phyloP scores from a whole-genome alignment of 37 sponge, comb jelly and placozoan genomes.

The Ephydatia muelleri region DNA sequence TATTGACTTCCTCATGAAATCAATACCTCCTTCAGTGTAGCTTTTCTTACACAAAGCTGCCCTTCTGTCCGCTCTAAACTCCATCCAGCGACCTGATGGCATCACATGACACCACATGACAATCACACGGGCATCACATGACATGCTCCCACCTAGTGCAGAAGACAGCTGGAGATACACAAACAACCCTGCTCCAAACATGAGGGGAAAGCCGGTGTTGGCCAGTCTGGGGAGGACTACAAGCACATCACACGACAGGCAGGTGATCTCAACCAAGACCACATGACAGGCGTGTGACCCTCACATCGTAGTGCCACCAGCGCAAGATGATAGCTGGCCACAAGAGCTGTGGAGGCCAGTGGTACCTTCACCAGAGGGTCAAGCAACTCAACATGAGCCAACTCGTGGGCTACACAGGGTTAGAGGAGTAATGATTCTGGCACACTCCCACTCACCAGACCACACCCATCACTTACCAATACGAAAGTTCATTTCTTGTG shows the following conservation, averaged over 20 bases:
- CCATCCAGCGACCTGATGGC: slow-evolving; percentile 50
- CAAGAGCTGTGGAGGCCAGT: slow-evolving; percentile 34
- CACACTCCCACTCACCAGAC: not conserved
- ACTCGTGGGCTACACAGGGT: slow-evolving; percentile 52
- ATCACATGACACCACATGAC: not conserved
- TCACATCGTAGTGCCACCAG: slow-evolving; percentile 36
- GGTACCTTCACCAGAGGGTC: slow-evolving; percentile 16
- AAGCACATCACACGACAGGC: not conserved
- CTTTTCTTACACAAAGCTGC: slow-evolving; percentile 43
- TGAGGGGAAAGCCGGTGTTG: slow-evolving; percentile 18
- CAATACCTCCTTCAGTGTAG: slow-evolving; percentile 65
- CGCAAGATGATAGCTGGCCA: slow-evolving; percentile 40
- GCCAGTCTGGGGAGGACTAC: not conserved
- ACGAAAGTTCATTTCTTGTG: slow-evolving; percentile 50
- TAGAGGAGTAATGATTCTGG: not conserved
- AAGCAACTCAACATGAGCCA: slow-evolving; percentile 50
- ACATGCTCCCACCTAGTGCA: not conserved
- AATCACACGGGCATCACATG: not conserved
- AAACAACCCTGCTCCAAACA: slow-evolving; percentile 16
- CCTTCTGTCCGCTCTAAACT: slow-evolving; percentile 58
- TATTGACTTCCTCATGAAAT: slow-evolving; percentile 27
- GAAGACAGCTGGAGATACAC: slow-evolving; percentile 13
- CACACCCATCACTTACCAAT: slow-evolving; percentile 42
- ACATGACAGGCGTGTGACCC: slow-evolving; percentile 1
- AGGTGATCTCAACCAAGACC: too few relatives aligned